Evolutionary conservation across 2,113 vertebrate genomes (phyloP), one percentile per base, ranked within the genome.

Genomic region (Heptranchias perlo): DNA sequence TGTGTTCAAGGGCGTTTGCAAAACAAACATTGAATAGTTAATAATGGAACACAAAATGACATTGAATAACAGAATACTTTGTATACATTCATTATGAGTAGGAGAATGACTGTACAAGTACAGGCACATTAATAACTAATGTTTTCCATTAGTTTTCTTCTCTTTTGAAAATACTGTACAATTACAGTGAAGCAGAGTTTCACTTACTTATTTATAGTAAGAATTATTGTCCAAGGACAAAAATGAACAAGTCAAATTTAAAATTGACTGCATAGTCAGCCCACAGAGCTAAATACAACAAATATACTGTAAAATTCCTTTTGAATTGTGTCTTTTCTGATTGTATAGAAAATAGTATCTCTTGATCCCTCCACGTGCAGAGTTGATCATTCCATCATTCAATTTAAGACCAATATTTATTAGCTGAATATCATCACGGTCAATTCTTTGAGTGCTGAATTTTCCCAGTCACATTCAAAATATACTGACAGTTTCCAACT

Each of bases 171-270:
- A 91, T 58, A 44, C 76, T 44, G 31, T 61, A 95, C 94, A 95
- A 95, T 94, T 94, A 94, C 44, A 65, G n/a, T 95, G 93, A 69
- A 95, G 65, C 65, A 95, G 93, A 2, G 11, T 95, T 95, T 95
- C 64, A 69, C 94, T 67, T 94, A 14, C 25, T 44, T 64, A 64
- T 67, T 94, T 91, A 58, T 31, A 58, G 39, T 49, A 47, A 94
- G 21, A 94, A 58, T 47, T 67, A 65, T 94, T 65, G 21, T 67
- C 44, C 61, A 67, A 31, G 23, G 39, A 49, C 39, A 69, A 94
- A 94, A 94, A 94, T 67, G 21, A 94, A 94, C 23, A 65, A 94
- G 39, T 67, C 23, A 94, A 47, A 94, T 67, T 69, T 25, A 67
- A 92, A 92, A 61, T 92, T 61, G 35, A 47, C 93, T 94, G n/a